Conservation (phyloP, 2,113 vertebrate species). For the Hylia prasina region DNA sequence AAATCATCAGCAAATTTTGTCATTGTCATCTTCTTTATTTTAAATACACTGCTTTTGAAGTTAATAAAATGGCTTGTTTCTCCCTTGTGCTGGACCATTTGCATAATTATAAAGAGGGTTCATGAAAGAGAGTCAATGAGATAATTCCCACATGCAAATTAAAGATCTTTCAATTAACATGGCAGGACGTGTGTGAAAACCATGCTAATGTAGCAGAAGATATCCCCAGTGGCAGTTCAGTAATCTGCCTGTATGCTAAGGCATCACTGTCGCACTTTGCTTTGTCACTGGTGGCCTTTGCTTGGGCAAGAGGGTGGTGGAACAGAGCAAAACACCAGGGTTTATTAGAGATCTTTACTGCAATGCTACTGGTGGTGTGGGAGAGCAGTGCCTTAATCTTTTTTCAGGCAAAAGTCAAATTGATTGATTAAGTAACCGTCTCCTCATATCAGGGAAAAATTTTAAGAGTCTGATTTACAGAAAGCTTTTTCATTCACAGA, state of each 20-base stretch:
- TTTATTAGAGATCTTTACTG: background rate
- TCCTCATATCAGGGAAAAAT: background rate
- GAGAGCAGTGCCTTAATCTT: background rate
- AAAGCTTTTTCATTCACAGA: background rate
- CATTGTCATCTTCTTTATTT: background rate
- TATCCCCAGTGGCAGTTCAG: background rate
- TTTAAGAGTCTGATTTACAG: background rate
- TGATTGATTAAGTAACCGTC: background rate
- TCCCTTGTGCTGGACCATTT: slow-evolving; percentile 31
- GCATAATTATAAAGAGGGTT: slow-evolving; percentile 54
- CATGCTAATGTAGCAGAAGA: slow-evolving; percentile 7
- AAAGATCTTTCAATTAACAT: slow-evolving; percentile 51
- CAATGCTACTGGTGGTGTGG: background rate
- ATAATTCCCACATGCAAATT: slow-evolving; percentile 62
- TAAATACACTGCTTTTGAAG: slow-evolving; percentile 29
- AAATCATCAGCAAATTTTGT: background rate
- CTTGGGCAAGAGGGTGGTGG: background rate
- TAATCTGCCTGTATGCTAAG: background rate
- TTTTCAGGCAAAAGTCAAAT: background rate
- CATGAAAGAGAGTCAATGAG: slow-evolving; percentile 45
- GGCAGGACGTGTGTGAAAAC: slow-evolving; percentile 22
- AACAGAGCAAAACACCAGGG: background rate
- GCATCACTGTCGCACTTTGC: background rate
- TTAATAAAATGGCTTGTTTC: slow-evolving; percentile 39
- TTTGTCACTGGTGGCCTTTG: background rate